phyloP scores from a whole-genome alignment of 2,797 vertebrate species.

The Neomorphus geoffroyi region DNA sequence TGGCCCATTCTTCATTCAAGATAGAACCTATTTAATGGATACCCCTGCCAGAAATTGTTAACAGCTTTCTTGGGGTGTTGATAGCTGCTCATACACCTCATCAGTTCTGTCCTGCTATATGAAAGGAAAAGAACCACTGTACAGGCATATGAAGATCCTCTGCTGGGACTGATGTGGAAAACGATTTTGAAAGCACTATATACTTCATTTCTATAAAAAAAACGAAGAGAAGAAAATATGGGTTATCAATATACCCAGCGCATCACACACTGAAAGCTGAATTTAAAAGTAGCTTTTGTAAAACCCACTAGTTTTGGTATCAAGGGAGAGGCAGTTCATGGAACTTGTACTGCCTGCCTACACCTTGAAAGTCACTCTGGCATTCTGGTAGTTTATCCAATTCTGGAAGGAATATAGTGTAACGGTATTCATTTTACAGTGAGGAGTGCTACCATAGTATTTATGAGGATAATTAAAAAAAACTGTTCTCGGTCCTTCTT shows the following conservation, averaged over 20 bases:
- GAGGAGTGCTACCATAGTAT: not conserved
- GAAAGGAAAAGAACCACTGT: not conserved
- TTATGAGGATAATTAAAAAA: not conserved
- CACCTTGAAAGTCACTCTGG: not conserved
- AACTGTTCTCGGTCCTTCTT: not conserved
- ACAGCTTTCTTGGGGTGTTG: slow-evolving; percentile 23
- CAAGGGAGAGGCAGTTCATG: not conserved
- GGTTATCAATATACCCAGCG: not conserved
- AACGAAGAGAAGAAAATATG: not conserved
- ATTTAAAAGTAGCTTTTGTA: not conserved
- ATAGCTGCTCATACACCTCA: slow-evolving; percentile 10
- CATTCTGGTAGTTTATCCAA: not conserved
- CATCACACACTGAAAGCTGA: not conserved
- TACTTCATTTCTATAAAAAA: not conserved
- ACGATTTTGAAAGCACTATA: not conserved
- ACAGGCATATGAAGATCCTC: not conserved
- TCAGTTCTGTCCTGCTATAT: not conserved
- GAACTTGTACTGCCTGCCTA: not conserved
- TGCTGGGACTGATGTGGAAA: not conserved
- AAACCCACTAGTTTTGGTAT: not conserved
- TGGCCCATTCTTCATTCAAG: not conserved
- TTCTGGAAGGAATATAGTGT: not conserved
- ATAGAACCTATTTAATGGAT: slow-evolving; percentile 10
- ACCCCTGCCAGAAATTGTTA: slow-evolving; percentile 11
- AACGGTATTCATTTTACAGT: not conserved